phyloP scores from a whole-genome alignment of 1,140 invertebrate genomes.

The Pararge aegeria region DNA sequence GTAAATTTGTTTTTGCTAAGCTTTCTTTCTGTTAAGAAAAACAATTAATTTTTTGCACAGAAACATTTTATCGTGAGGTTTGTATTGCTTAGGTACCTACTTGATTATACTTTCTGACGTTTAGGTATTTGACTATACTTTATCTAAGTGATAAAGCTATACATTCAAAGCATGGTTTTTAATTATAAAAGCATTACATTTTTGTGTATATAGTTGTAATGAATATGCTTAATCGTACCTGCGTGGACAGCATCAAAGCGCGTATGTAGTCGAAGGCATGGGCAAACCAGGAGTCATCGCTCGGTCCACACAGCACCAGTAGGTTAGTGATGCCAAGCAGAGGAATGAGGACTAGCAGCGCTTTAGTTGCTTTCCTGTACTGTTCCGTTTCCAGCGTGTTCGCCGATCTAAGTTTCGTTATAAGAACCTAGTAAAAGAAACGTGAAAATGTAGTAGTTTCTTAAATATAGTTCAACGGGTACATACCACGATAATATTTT shows the following conservation, averaged over 20 bases:
- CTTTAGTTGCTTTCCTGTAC: slow-evolving; percentile 93
- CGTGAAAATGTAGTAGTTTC: slow-evolving; percentile 1
- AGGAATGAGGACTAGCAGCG: slow-evolving; percentile 92
- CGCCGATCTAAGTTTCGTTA: slow-evolving; percentile 93
- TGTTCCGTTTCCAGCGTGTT: slow-evolving; percentile 93
- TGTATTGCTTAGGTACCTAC: too few species aligned
- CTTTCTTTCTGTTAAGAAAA: background rate
- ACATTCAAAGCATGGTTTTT: too few species aligned
- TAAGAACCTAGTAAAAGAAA: slow-evolving; percentile 84
- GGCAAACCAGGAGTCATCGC: slow-evolving; percentile 82
- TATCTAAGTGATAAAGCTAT: too few species aligned
- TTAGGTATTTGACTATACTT: too few species aligned
- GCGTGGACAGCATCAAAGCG: slow-evolving; percentile 90
- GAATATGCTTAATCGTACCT: too few species aligned
- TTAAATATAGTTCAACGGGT: too few species aligned
- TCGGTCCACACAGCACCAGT: slow-evolving; percentile 88
- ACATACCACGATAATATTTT: too few species aligned
- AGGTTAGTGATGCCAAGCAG: slow-evolving; percentile 94
- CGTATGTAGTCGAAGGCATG: slow-evolving; percentile 85
- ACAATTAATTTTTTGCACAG: slow-evolving; percentile 1
- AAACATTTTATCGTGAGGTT: background rate
- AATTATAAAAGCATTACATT: too few species aligned
- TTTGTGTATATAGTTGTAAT: too few species aligned
- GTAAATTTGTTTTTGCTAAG: slow-evolving; percentile 19
- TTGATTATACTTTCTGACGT: too few species aligned